phyloP scores from a whole-genome alignment of 2,888 invertebrate species.

The Escarpia spicata region DNA sequence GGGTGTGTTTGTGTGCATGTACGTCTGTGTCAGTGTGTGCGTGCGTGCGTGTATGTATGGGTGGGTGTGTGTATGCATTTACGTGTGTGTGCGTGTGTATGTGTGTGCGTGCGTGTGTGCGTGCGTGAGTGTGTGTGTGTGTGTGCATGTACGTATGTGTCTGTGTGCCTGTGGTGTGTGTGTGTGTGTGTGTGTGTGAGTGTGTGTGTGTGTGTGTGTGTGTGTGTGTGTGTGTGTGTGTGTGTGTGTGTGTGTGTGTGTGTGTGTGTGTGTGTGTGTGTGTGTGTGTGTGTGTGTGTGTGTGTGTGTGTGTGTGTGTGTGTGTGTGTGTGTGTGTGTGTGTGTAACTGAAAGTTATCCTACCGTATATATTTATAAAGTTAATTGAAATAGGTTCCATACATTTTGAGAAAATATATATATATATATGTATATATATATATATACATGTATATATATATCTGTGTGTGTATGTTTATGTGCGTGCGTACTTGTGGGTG shows the following conservation, averaged over 20 bases:
- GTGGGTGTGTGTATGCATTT: not conserved
- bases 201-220: too few relatives aligned
- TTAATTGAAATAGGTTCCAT: too few relatives aligned
- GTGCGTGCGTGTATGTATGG: not conserved
- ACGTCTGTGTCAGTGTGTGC: not conserved
- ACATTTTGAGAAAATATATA: not conserved
- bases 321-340: not conserved
- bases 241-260: not conserved
- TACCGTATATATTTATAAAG: too few relatives aligned
- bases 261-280: not conserved
- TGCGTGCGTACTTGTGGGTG: not conserved
- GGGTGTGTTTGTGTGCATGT: not conserved
- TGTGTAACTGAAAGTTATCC: too few relatives aligned
- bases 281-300: not conserved
- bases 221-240: too few relatives aligned
- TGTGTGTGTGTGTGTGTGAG: too few relatives aligned
- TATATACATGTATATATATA: slow-evolving; percentile 19
- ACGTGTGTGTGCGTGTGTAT: not conserved
- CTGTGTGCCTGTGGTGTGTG: too few relatives aligned
- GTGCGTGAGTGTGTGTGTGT: too few relatives aligned
- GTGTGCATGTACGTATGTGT: too few relatives aligned
- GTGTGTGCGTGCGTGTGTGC: too few relatives aligned
- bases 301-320: slow-evolving; percentile 8
- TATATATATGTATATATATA: not conserved
- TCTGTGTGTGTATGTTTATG: not conserved